These are phyloP conservation scores for Pteronura brasiliensis DNA, from an alignment of 2,113 vertebrate genomes.

Conservation along the genomic window DNA sequence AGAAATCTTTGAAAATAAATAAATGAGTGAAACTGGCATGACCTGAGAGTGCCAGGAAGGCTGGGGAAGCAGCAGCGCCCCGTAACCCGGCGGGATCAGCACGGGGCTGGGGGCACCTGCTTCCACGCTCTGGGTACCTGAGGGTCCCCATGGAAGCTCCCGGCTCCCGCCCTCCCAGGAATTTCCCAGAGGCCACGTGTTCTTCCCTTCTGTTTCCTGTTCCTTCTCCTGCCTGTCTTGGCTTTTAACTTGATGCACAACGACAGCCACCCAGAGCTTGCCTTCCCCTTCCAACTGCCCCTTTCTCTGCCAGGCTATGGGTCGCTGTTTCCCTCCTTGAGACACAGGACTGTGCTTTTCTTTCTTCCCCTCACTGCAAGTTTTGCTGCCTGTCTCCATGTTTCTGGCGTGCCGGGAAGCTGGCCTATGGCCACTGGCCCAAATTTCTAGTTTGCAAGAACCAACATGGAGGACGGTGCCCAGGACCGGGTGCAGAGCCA, in stretches of 20 bases:
- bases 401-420: background rate
- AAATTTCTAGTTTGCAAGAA: background rate
- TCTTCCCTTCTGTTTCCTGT: background rate
- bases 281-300: background rate
- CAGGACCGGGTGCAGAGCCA: background rate
- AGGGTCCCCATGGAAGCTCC: no score
- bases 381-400: background rate
- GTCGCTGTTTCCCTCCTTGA: background rate
- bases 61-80: no score
- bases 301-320: background rate
- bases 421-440: background rate
- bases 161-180: accelerated
- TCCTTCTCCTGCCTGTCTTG: background rate
- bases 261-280: accelerated
- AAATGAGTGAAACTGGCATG: background rate
- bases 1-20: background rate
- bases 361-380: background rate
- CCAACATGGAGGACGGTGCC: background rate
- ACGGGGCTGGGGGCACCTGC: accelerated
- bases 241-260: background rate
- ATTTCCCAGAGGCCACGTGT: accelerated
- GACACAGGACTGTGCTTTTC: background rate
- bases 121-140: accelerated
- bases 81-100: accelerated
- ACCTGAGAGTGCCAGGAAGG: background rate